Base-by-base conservation (phyloP, 2,113 vertebrate genomes). In the Himantopus leucocephalus region DNA sequence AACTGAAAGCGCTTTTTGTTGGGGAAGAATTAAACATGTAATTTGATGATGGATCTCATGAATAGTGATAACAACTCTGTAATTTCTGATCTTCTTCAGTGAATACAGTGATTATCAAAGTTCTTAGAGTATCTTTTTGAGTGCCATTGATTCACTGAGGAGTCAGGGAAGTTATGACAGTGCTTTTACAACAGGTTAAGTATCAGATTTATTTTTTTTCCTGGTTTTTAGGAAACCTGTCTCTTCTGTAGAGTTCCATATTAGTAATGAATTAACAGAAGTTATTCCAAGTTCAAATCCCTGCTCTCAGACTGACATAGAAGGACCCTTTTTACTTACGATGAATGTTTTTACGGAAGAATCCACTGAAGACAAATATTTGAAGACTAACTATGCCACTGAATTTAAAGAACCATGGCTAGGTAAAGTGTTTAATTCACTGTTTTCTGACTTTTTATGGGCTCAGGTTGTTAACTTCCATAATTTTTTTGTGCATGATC, bases 241-340 rank as follows among this genome's bases (percentile, higher is more conserved):
- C 41, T 83, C 55, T 79, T 91, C 82, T 86, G 53, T 47, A 55
- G 35, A 45, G 14, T 86, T 86, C 63, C 39, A 20, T 32, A 70
- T 81, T 85, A 87, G 71, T 56, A 87, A 34, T 86, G 92, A 93
- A 67, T 90, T 95, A 75, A 68, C 91, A 30, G 98, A 98, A 82
- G 27, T 98, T 95, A 89, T 98, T 95, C 98, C 98, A 88, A 98
- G 98, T 97, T 98, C 98, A 95, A 98, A 98, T 82, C 97, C 98
- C 77, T 87, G 30, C 62, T 98, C 98, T 80, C 98, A 94, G 80
- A 82, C 6, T 85, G 95, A 94, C 53, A 16, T 68, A 67, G 97
- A 98, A 66, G 93, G 84, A 58, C 7, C 26, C 30, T 75, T 24
- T 35, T 90, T 93, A 41, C 53, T 67, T 34, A 60, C 0, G 3